Evolutionary conservation across 2,113 vertebrate species (phyloP).

Genomic region (Otis tarda): DNA sequence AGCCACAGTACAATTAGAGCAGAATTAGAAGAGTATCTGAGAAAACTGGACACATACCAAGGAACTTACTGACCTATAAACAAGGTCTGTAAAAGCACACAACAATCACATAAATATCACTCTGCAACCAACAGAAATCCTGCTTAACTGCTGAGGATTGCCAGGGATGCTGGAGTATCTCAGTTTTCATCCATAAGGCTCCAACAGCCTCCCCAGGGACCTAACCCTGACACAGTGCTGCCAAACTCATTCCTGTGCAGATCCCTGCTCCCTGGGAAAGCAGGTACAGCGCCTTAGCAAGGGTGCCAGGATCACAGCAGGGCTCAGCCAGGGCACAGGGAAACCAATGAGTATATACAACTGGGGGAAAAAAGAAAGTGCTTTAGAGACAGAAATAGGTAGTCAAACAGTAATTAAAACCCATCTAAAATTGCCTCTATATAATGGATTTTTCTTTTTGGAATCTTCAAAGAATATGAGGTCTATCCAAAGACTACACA

Average conservation of each 20-base stretch:
- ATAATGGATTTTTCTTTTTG: not conserved
- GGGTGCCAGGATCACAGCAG: not conserved
- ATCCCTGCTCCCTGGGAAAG: not conserved
- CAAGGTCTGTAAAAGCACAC: not conserved
- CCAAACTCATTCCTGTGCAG: not conserved
- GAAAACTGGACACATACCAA: not conserved
- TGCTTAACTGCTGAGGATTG: not conserved
- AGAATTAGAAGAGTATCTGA: not conserved
- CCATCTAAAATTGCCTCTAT: not conserved
- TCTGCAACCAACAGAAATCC: not conserved
- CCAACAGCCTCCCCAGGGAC: not conserved
- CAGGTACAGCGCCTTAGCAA: fast-evolving
- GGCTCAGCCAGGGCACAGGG: not conserved
- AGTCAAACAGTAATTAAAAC: not conserved
- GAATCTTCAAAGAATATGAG: not conserved
- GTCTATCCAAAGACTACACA: not conserved
- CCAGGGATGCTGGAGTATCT: not conserved
- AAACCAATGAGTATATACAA: not conserved
- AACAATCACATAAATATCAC: not conserved
- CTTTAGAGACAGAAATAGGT: not conserved
- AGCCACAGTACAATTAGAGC: not conserved
- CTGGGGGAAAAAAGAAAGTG: too few species aligned
- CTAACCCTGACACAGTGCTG: not conserved
- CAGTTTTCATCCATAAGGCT: not conserved
- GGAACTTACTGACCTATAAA: not conserved